Base-by-base conservation (phyloP, 2,888 invertebrate species). In the Drosophila putrida region DNA sequence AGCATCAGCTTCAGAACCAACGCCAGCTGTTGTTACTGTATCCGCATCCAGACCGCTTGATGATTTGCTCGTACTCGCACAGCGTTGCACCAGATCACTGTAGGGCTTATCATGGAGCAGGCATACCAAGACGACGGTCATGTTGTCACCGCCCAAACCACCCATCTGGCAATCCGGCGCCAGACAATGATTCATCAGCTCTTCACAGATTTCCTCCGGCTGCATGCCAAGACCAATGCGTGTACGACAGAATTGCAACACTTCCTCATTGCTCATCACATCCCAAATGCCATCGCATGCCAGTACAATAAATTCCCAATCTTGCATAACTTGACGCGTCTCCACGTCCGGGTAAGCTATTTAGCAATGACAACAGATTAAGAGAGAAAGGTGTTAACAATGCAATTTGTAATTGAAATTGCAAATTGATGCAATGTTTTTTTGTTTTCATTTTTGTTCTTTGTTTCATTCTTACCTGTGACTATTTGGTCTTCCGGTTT, bases 221-320 rank as follows among this genome's bases (percentile, higher is more conserved):
- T 97, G 96, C 94, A 96, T 95, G 2, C 96, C 95, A 71, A 94
- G 94, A 8, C 96, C 95, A 61, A 99, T 94, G 41, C 97, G 95
- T 64, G 95, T 94, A 53, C 98, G 95, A 66, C 99, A 96, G 93
- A 98, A 99, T 58, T 96, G 95, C 44, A 98, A 94, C 49, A 98
- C 99, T 93, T 99, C 98, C 93, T 97, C 96, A 92, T 97, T 99
- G 51, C 96, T 96, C 94, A 99, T 94, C 27, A 99, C 99, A 92
- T 99, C 99, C 99, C 99, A 99, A 81, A 99, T 99, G 28, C 99
- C 99, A 92, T 99, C 99, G 92, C 99, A 99, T 0, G 99, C 99
- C 82, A 99, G 93, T 38, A 99, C 95, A 60, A 99, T 94, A 91
- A 99, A 99, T 93, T 99, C 99, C 96, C 98, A 98, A 71, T 98